These are phyloP conservation scores for Drosophila mimetica DNA, from an alignment of 2,888 invertebrate species.

Conservation along the genomic window DNA sequence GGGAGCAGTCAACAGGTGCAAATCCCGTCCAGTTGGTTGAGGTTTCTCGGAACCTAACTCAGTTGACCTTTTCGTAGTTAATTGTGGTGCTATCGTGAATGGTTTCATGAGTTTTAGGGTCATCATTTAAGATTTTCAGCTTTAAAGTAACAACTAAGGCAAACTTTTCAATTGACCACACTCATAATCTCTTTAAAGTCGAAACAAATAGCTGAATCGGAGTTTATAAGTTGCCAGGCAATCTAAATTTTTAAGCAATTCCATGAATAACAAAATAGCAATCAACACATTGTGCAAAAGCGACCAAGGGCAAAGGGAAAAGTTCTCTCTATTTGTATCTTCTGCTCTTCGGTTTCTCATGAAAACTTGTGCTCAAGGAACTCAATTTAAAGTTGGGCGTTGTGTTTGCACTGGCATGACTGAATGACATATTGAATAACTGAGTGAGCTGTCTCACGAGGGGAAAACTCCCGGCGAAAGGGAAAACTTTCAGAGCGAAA, in stretches of 20 bases:
- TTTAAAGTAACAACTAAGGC: not conserved
- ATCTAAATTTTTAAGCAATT: constrained; percentile 69
- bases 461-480: not conserved
- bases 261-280: constrained; percentile 72
- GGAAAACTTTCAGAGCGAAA: constrained; percentile 35
- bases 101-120: not conserved
- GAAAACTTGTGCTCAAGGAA: constrained; percentile 60
- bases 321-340: constrained; percentile 43
- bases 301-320: constrained; percentile 24
- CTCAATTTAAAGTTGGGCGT: constrained; percentile 64
- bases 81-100: not conserved
- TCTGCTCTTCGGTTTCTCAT: constrained; percentile 15
- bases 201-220: constrained; percentile 15
- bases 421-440: constrained; percentile 58
- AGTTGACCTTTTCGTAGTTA: constrained; percentile 6
- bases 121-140: not conserved
- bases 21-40: constrained; percentile 9
- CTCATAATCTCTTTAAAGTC: constrained; percentile 3
- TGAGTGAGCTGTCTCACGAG: constrained; percentile 29
- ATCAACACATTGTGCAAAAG: constrained; percentile 53
- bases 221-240: constrained; percentile 50
- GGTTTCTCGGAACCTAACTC: not conserved
- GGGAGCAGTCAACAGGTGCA: constrained; percentile 35
- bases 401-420: constrained; percentile 41
- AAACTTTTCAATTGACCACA: not conserved